Conservation (phyloP, 2,888 invertebrate genomes). For the Noctua pronuba region DNA sequence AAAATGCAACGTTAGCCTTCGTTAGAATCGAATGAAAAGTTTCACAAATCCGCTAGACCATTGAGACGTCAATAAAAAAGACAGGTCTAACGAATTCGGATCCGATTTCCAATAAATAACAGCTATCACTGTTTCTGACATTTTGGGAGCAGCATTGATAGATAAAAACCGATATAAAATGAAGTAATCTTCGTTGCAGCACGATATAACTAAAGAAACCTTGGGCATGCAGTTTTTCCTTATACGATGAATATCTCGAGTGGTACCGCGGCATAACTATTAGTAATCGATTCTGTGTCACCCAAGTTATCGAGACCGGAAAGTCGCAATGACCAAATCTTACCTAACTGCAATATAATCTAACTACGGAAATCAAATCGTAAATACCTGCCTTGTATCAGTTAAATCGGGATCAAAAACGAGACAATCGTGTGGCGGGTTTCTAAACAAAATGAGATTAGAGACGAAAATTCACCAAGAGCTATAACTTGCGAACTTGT, state of each 20-base stretch:
- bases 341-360: slow-evolving; percentile 36
- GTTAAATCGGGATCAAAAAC: slow-evolving; percentile 36
- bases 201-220: slow-evolving; percentile 13
- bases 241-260: slow-evolving; percentile 31
- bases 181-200: slow-evolving; percentile 19
- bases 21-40: slow-evolving; percentile 40
- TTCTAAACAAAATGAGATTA: slow-evolving; percentile 35
- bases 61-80: slow-evolving; percentile 52
- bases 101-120: slow-evolving; percentile 64
- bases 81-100: slow-evolving; percentile 44
- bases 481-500: slow-evolving; percentile 54
- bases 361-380: slow-evolving; percentile 43
- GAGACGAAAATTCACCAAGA: slow-evolving; percentile 40
- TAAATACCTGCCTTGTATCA: slow-evolving; percentile 19
- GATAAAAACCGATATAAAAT: slow-evolving; percentile 40
- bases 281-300: slow-evolving; percentile 50
- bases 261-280: slow-evolving; percentile 25
- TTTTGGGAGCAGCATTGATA: slow-evolving; percentile 48
- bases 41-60: slow-evolving; percentile 56
- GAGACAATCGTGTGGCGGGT: slow-evolving; percentile 3
- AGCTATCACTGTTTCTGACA: slow-evolving; percentile 57
- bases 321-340: slow-evolving; percentile 49
- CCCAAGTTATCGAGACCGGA: slow-evolving; percentile 52
- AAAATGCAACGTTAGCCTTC: slow-evolving; percentile 37
- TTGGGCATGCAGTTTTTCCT: slow-evolving; percentile 33